Evolutionary conservation across 1,140 invertebrate species (phyloP).

Genomic region (Ceratina japonica): DNA sequence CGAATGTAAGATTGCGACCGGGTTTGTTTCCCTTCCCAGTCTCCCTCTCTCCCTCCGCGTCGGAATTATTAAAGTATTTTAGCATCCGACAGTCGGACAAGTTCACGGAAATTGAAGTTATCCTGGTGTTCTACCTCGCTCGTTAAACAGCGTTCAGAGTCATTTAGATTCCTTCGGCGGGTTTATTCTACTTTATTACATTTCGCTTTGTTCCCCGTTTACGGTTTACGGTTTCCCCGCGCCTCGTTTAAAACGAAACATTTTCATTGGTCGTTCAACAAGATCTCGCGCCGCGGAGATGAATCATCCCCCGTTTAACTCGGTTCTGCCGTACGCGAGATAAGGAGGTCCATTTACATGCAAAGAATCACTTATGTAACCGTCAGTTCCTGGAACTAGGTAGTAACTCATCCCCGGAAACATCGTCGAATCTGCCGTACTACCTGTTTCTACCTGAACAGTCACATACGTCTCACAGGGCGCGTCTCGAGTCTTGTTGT

Average conservation of each 20-base stretch:
- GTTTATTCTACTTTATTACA: neutral
- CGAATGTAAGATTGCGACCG: neutral
- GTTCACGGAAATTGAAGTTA: no score
- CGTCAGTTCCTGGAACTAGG: neutral
- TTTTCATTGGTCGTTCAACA: neutral
- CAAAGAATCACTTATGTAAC: neutral
- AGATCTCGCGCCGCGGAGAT: neutral
- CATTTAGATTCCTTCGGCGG: no score
- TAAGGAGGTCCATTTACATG: neutral
- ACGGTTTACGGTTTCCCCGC: no score
- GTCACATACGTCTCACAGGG: neutral
- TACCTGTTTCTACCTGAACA: neutral
- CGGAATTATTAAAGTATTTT: conserved; percentile 4
- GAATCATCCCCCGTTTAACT: neutral
- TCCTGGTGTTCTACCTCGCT: no score
- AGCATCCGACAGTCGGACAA: no score
- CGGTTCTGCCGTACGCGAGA: neutral
- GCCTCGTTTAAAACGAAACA: neutral
- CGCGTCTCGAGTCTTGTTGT: neutral
- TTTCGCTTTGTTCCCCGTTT: neutral
- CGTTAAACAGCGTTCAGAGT: no score
- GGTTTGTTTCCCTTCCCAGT: neutral
- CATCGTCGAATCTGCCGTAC: neutral
- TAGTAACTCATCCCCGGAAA: neutral
- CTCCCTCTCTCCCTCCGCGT: neutral